A percentile compares a stretch with the other conserved stretches of the same genome.
Conservation (phyloP, 2,888 invertebrate genomes). For the Pyrrhia umbra region DNA sequence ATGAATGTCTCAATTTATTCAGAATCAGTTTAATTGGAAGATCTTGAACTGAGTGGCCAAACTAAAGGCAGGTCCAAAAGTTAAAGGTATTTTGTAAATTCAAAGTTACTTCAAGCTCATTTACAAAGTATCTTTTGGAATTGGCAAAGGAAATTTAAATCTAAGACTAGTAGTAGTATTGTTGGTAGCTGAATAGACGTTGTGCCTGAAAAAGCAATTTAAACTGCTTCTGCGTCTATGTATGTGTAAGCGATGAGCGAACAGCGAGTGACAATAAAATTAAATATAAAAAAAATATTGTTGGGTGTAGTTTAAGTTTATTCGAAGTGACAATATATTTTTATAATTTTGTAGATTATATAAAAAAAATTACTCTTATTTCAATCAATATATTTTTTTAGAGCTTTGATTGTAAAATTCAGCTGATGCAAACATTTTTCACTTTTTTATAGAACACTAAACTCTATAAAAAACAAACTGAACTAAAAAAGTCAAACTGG, state of each 20-base stretch:
- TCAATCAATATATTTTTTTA: no score
- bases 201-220: slow-evolving; percentile 89
- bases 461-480: no score
- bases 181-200: slow-evolving; percentile 81
- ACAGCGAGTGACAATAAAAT: slow-evolving; percentile 19
- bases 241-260: slow-evolving; percentile 63
- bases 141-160: slow-evolving; percentile 75
- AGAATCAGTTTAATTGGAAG: slow-evolving; percentile 45
- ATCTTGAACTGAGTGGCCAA: slow-evolving; percentile 34
- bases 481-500: no score
- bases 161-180: slow-evolving; percentile 79
- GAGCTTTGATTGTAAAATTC: no score
- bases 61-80: slow-evolving; percentile 28
- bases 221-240: slow-evolving; percentile 79
- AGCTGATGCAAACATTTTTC: no score
- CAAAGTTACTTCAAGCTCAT: slow-evolving; percentile 59
- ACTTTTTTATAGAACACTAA: no score
- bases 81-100: slow-evolving; percentile 33
- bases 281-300: no score
- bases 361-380: no score
- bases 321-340: no score
- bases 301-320: no score
- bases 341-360: no score
- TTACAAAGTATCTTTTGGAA: slow-evolving; percentile 58
- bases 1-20: slow-evolving; percentile 27